Evolutionary conservation across 2,888 invertebrate species (phyloP).

Genomic region (Nasonovia ribisnigri): DNA sequence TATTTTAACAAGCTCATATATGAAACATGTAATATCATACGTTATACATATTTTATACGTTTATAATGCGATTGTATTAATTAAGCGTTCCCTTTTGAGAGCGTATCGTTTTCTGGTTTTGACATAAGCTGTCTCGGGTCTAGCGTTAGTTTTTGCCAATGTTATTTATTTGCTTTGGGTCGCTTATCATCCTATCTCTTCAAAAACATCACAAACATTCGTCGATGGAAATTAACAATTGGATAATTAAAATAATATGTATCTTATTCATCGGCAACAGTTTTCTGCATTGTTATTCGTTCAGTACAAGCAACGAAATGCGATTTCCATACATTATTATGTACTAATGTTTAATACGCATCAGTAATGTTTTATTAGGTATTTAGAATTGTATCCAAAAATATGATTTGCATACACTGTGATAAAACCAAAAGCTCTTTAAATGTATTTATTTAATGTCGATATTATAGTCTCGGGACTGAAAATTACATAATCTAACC

Average conservation of each 20-base stretch:
- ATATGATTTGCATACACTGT: neutral
- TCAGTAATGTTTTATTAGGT: neutral
- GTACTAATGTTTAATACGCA: neutral
- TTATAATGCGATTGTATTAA: neutral
- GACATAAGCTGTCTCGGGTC: conserved; percentile 29
- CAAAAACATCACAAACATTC: conserved; percentile 1
- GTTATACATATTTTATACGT: neutral
- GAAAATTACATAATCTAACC: neutral
- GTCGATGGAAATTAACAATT: neutral
- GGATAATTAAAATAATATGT: neutral
- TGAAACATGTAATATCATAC: neutral
- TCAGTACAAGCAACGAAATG: neutral
- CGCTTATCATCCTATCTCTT: neutral
- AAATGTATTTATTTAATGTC: neutral
- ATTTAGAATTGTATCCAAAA: neutral
- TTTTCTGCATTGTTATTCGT: neutral
- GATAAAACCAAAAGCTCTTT: neutral
- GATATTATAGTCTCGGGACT: neutral
- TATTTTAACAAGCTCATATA: neutral
- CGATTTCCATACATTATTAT: neutral
- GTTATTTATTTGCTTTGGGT: conserved; percentile 29
- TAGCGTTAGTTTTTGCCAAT: conserved; percentile 16
- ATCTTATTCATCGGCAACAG: neutral
- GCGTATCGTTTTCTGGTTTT: conserved; percentile 19
- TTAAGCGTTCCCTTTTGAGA: conserved; percentile 13